Evolutionary conservation across 2,797 vertebrate genomes (phyloP).

Genomic region (Spinus olivaceus): DNA sequence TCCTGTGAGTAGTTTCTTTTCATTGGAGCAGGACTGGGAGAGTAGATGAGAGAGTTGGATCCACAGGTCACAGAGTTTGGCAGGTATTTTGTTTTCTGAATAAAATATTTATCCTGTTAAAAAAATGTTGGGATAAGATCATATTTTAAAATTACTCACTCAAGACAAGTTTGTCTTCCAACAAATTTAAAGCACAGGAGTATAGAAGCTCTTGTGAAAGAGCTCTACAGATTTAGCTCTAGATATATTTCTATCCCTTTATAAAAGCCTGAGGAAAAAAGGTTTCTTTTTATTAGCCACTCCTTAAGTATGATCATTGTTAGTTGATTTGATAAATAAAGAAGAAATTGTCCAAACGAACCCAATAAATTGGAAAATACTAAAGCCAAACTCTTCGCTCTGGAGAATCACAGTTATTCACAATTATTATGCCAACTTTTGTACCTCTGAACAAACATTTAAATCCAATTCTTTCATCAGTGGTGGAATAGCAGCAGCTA

Average conservation of each 20-base stretch:
- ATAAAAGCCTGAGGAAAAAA: not conserved
- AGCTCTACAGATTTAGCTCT: not conserved
- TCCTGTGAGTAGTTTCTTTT: not conserved
- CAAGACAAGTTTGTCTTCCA: not conserved
- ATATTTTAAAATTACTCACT: not conserved
- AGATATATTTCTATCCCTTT: not conserved
- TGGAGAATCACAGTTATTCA: slow-evolving; percentile 24
- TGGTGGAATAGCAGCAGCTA: slow-evolving; percentile 17
- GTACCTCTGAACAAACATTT: slow-evolving; percentile 48
- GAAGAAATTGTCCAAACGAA: not conserved
- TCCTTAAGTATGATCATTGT: not conserved
- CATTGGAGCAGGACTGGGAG: not conserved
- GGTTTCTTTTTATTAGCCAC: not conserved
- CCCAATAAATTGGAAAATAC: not conserved
- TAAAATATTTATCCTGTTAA: not conserved
- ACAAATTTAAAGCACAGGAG: not conserved
- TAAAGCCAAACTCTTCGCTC: not conserved
- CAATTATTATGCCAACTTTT: slow-evolving; percentile 27
- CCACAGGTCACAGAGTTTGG: not conserved
- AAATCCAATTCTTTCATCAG: slow-evolving; percentile 61
- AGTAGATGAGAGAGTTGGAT: not conserved
- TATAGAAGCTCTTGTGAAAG: not conserved
- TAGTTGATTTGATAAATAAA: not conserved
- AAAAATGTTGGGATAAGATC: not conserved
- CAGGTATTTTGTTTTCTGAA: not conserved